Conservation (phyloP, 53 echinoderm and acorn worm species). For the Apostichopus leukothele region DNA sequence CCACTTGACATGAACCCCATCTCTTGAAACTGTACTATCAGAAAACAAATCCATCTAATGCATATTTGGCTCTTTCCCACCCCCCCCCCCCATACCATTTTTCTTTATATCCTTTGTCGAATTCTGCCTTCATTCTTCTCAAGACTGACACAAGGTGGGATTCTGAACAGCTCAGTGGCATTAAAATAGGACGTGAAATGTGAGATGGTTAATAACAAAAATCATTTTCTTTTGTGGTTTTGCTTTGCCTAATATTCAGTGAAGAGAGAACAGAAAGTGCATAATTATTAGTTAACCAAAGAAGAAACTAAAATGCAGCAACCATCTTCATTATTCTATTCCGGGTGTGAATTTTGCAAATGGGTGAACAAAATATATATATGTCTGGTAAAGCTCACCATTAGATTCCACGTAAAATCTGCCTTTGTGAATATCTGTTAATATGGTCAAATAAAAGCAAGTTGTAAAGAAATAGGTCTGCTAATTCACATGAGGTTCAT, state of each 20-base stretch:
- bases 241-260: background rate
- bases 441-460: background rate
- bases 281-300: background rate
- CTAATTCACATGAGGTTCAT: too few species aligned
- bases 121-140: too few species aligned
- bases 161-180: too few species aligned
- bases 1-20: too few species aligned
- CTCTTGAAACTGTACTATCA: too few species aligned
- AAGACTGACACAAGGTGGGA: too few species aligned
- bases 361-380: slow-evolving; percentile 1
- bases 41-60: too few species aligned
- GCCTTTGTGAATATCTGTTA: slow-evolving; percentile 31
- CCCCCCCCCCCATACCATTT: too few species aligned
- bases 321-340: background rate
- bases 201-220: background rate
- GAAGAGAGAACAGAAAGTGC: background rate
- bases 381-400: slow-evolving; percentile 26
- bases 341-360: background rate
- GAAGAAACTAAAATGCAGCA: slow-evolving; percentile 11
- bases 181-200: background rate
- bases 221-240: background rate
- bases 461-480: too few species aligned
- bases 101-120: too few species aligned
- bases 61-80: too few species aligned
- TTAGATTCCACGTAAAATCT: slow-evolving; percentile 41